phyloP scores from a whole-genome alignment of 2,888 invertebrate species.

The Amiota communis region DNA sequence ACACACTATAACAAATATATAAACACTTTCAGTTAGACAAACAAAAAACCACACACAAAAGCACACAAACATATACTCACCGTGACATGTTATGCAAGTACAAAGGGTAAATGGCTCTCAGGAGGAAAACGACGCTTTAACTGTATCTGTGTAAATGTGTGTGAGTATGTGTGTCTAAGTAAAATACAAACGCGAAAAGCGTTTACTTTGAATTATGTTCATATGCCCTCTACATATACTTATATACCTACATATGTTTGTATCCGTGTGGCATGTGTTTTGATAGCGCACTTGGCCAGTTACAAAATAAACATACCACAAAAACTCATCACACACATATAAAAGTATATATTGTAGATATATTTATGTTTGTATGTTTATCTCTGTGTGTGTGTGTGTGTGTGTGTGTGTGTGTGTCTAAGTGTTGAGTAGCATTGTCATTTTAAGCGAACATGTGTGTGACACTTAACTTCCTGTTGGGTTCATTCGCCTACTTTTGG shows the following conservation, averaged over 20 bases:
- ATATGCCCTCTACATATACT: not conserved
- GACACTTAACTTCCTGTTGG: slow-evolving; percentile 17
- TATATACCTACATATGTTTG: not conserved
- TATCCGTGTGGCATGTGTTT: not conserved
- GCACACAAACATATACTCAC: slow-evolving; percentile 3
- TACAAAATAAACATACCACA: slow-evolving; percentile 34
- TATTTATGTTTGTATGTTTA: no score
- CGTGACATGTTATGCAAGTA: slow-evolving; percentile 25
- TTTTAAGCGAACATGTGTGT: slow-evolving; percentile 5
- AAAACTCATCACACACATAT: slow-evolving; percentile 24
- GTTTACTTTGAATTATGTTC: no score
- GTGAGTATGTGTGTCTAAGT: not conserved
- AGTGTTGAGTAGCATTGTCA: slow-evolving; percentile 24
- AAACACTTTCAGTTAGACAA: slow-evolving; percentile 10
- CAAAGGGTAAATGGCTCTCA: slow-evolving; percentile 31
- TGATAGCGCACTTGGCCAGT: slow-evolving; percentile 5
- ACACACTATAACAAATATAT: slow-evolving; percentile 18
- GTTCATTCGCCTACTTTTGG: slow-evolving; percentile 16
- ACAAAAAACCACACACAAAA: slow-evolving; percentile 7
- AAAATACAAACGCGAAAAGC: no score
- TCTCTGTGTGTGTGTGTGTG: no score
- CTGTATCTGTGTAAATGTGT: not conserved
- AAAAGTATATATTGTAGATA: slow-evolving; percentile 8
- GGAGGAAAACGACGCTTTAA: slow-evolving; percentile 27
- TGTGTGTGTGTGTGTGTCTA: not conserved